Base-by-base conservation (phyloP, 2,888 invertebrate species). In the Pecten maximus region DNA sequence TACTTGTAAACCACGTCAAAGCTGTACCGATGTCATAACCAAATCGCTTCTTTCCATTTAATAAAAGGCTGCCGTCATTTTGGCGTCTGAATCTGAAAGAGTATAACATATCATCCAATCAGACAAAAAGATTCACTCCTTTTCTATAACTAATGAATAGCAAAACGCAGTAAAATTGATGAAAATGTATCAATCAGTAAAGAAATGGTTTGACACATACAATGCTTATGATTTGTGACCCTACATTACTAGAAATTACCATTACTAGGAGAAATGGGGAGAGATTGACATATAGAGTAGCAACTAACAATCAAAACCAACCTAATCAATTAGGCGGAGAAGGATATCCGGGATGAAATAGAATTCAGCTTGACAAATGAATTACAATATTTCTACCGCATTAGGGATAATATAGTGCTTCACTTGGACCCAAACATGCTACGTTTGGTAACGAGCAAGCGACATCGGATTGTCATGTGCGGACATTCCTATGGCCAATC, bases 71-170 rank as follows among this genome's bases (percentile, higher is more conserved):
- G 74, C 74, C 28, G 74, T 28, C 74, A 74, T 74, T 74, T 74
- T 12, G 74, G 74, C 74, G 74, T 74, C 28, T 28, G 35, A 28
- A 23, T 23, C 74, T 74, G 74, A 74, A 74, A 74, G 74, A 28
- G 35, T 28, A 28, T 74, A 74, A 28, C 74, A 74, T 74, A 74
- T 74, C 74, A 74, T 28, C 74, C 6, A 74, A 74, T 74, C 74
- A 74, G 74, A 35, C 35, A 74, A 74, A 74, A 74, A 74, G 74
- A 74, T 28, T 74, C 74, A 28, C 74, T 74, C 74, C 74, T 74
- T 74, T 74, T 74, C 74, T 74, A 74, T 74, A 35, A 74, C 74
- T 74, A 74, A 74, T 74, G 74, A 74, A 74, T 74, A 74, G 74
- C 74, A 74, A 74, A 74, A 74, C 35, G 74, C 74, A 74, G 74